These are phyloP conservation scores for Resseliella maxima DNA, from an alignment of 2,888 invertebrate genomes.

Conservation along the genomic window DNA sequence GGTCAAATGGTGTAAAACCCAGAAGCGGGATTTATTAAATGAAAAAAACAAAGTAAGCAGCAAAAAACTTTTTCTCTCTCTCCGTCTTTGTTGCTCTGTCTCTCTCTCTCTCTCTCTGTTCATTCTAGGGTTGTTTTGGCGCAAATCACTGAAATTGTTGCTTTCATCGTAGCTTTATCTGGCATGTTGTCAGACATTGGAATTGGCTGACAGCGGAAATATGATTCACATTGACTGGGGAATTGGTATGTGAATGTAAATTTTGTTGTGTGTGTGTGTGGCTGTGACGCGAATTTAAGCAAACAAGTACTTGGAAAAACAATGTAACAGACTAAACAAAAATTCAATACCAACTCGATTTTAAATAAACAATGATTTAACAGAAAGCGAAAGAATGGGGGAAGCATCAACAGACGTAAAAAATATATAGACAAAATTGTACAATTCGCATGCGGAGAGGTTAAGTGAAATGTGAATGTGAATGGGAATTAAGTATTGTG, in stretches of 20 bases:
- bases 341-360: slow-evolving; percentile 17
- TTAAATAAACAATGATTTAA: slow-evolving; percentile 48
- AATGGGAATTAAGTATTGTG: neutral
- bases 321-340: neutral
- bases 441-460: neutral
- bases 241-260: neutral
- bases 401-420: neutral
- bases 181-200: neutral
- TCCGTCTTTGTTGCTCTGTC: no score
- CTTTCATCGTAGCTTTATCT: neutral
- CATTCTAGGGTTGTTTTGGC: neutral
- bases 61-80: neutral
- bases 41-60: neutral
- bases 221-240: neutral
- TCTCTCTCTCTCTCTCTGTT: no score
- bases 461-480: neutral
- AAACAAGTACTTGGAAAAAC: neutral
- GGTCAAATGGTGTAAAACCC: neutral
- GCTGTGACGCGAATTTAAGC: neutral
- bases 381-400: neutral
- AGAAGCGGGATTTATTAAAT: slow-evolving; percentile 26
- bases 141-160: slow-evolving; percentile 3
- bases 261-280: neutral
- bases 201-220: slow-evolving; percentile 12
- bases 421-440: neutral